Evolutionary conservation across 2,113 vertebrate genomes (phyloP).

Genomic region (Columba livia): DNA sequence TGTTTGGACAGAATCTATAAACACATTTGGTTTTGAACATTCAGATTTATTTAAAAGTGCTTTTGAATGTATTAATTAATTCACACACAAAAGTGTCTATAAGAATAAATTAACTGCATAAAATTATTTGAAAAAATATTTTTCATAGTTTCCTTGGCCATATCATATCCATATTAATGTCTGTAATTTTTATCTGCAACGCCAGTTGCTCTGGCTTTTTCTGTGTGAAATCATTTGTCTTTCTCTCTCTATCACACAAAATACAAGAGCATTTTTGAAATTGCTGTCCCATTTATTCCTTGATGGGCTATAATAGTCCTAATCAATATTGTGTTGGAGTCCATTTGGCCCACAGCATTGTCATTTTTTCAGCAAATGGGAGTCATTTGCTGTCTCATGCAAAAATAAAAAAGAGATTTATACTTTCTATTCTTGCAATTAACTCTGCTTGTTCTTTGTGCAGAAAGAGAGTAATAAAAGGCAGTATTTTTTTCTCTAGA

Average conservation of each 20-base stretch:
- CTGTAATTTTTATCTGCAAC: background rate
- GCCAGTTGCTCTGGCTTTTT: background rate
- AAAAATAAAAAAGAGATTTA: conserved; percentile 42
- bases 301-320: conserved; percentile 25
- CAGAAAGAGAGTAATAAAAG: background rate
- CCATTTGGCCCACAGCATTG: background rate
- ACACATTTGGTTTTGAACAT: background rate
- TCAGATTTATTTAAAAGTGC: background rate
- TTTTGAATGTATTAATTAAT: background rate
- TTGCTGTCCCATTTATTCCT: conserved; percentile 2
- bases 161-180: background rate
- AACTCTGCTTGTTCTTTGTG: background rate
- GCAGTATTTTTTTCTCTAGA: background rate
- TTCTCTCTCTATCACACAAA: background rate
- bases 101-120: background rate
- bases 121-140: background rate
- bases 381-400: conserved; percentile 10
- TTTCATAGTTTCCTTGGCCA: background rate
- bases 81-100: background rate
- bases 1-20: background rate
- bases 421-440: conserved; percentile 3
- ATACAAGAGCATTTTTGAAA: background rate
- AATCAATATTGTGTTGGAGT: conserved; percentile 36
- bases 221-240: background rate
- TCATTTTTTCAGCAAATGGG: conserved; percentile 40